Evolutionary conservation across 2,797 vertebrate genomes (phyloP).

Genomic region (Myoxocephalus aenaeus): DNA sequence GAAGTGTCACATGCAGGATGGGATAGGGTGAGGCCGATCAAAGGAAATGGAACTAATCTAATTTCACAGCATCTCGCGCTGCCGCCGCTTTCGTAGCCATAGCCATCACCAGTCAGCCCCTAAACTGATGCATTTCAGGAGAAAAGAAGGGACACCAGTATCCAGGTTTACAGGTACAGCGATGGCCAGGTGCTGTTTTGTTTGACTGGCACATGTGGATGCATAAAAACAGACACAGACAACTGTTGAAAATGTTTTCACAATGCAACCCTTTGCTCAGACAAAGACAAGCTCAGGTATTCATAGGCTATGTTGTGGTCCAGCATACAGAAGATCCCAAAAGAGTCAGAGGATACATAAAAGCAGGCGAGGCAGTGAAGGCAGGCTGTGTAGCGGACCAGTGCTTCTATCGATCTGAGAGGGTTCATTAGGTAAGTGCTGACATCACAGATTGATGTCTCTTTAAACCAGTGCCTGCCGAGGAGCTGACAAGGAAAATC

Average conservation of each 20-base stretch:
- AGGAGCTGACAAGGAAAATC: constrained; percentile 92
- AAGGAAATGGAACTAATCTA: constrained; percentile 84
- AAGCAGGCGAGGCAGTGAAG: constrained; percentile 64
- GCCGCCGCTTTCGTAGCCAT: constrained; percentile 51
- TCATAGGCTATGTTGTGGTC: constrained; percentile 45
- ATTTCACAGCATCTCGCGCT: constrained; percentile 73
- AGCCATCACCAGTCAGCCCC: constrained; percentile 36
- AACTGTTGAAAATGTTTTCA: neutral
- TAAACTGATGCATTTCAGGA: constrained; percentile 60
- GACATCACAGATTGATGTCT: constrained; percentile 99
- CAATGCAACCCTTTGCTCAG: constrained; percentile 4
- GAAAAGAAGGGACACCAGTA: constrained; percentile 35
- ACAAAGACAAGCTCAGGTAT: constrained; percentile 1
- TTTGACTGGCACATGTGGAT: constrained; percentile 16
- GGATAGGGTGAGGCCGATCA: constrained; percentile 76
- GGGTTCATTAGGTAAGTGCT: constrained; percentile 99
- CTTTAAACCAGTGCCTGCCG: constrained; percentile 95
- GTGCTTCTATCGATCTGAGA: constrained; percentile 93
- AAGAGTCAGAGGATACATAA: constrained; percentile 71
- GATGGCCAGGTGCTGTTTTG: constrained; percentile 29
- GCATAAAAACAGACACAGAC: neutral
- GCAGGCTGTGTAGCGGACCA: constrained; percentile 82
- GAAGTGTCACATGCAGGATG: constrained; percentile 78
- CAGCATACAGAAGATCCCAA: constrained; percentile 51
- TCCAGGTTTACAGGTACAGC: constrained; percentile 34